These are phyloP conservation scores for Erynnis tages DNA, from an alignment of 2,888 invertebrate genomes.

Conservation along the genomic window DNA sequence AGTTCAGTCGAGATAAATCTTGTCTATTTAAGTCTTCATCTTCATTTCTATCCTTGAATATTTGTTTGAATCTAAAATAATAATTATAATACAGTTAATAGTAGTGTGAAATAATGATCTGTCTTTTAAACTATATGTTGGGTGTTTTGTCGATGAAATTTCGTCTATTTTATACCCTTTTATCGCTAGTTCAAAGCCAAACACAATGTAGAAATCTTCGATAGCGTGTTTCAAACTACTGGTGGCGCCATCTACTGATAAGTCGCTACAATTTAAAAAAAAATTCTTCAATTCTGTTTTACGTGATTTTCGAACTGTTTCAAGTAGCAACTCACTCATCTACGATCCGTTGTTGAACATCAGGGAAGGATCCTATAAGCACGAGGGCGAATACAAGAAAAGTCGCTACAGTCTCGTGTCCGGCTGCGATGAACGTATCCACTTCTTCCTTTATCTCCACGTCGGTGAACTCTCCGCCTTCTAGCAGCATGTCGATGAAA, in stretches of 20 bases:
- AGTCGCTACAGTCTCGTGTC: conserved; percentile 12
- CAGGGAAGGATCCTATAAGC: conserved; percentile 34
- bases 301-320: too few species aligned
- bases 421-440: conserved; percentile 15
- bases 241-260: too few species aligned
- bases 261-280: too few species aligned
- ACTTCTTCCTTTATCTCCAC: conserved; percentile 16
- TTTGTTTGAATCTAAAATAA: conserved; percentile 41
- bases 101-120: too few species aligned
- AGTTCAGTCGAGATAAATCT: conserved; percentile 44
- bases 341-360: conserved; percentile 45
- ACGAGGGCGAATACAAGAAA: not conserved
- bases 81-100: conserved; percentile 6
- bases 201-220: too few species aligned
- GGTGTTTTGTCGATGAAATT: too few species aligned
- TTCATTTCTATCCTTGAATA: conserved; percentile 43
- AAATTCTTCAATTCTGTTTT: too few species aligned
- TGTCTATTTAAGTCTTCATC: conserved; percentile 45
- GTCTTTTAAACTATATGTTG: too few species aligned
- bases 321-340: conserved; percentile 38
- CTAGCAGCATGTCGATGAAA: conserved; percentile 35
- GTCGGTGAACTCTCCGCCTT: conserved; percentile 10
- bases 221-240: too few species aligned
- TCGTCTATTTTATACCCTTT: too few species aligned
- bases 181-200: too few species aligned